Base-by-base conservation (phyloP, 1,140 invertebrate genomes). In the Drosophila leontia region DNA sequence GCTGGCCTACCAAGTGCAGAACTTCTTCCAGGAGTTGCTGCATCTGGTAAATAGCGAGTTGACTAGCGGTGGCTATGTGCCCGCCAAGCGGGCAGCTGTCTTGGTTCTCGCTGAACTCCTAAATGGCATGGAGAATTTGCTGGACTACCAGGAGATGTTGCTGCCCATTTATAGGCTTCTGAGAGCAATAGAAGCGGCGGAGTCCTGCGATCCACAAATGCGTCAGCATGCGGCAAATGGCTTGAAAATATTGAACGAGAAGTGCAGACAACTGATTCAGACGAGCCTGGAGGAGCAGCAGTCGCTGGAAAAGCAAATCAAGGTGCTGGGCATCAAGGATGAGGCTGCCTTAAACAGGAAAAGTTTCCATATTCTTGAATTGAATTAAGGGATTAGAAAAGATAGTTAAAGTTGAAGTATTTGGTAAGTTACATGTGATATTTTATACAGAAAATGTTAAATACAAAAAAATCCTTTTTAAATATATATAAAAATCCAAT, bases 61-160 rank as follows among this genome's bases (percentile, higher is more conserved):
- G 34, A 93, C 37, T 12, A 94, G 93, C 3, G 96, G 97, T 75
- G 93, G 94, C 62, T 93, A 94, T 70, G 72, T 94, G 12, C 95
- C 96, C 82, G 95, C 96, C 12, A 93, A 96, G 75, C 93, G 96
- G 77, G 96, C 96, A 13, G 96, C 96, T 7, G 94, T 96, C 32
- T 82, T 96, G 67, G 95, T 97, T 9, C 92, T 96, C 7, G 94
- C 94, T 39, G 92, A 96, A 44, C 83, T 97, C 6, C 91, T 97
- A 8, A 93, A 94, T 61, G 97, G 97, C 42, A 93, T 97, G 39
- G 95, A 95, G 39, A 94, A 93, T 81, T 91, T 97, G 4, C 84
- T 92, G 19, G 94, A 95, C 55, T 93, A 97, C 26, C 94, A 95
- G 74, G 94, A 94, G 26, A 93, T 95, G 65, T 91, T 97, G 7